Evolutionary conservation across 2,113 vertebrate genomes (phyloP), one percentile per base, ranked within the genome.

Genomic region (Mugil cephalus): DNA sequence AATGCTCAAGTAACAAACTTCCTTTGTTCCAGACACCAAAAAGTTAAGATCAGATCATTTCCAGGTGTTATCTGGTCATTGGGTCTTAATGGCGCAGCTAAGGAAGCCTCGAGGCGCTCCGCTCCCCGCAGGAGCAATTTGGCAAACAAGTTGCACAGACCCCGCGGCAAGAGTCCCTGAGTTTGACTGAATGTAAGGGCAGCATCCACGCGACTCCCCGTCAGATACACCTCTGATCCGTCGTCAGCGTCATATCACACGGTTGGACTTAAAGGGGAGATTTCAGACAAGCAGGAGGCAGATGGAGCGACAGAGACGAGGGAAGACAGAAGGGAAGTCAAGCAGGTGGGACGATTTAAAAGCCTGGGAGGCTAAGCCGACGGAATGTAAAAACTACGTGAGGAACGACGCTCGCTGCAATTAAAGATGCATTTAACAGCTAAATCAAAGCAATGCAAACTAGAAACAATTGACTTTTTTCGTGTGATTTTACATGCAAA

Each of bases 81-180:
- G 45, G 53, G 36, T 11, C 39, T 59, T 39, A 50, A 56, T 21
- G 50, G 48, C 52, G 17, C 24, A 53, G 45, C 60, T 61, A n/a
- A 36, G 46, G 51, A 68, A 73, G 14, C 4, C 3, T 61, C 24
- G 35, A 53, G 17, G n/a, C 4, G 6, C 17, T 46, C 18, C 40
- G n/a, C 11, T 75, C 51, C 74, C 64, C 17, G 30, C 4, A 54
- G 48, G 79, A 50, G 51, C 45, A 40, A 74, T 82, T 77, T 69
- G 53, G 60, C 24, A 63, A 66, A 51, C 11, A 36, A 70, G 38
- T 45, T 52, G 24, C 24, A 50, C 47, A 17, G 30, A 42, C 47
- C 77, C 35, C 34, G 47, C 38, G 15, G 48, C 30, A 69, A 39
- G 19, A 61, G 45, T 18, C 72, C 21, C 18, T 19, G 13, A 38